These are phyloP conservation scores for Rhyacophila brunnea DNA, from an alignment of 1,140 invertebrate genomes.

Conservation along the genomic window DNA sequence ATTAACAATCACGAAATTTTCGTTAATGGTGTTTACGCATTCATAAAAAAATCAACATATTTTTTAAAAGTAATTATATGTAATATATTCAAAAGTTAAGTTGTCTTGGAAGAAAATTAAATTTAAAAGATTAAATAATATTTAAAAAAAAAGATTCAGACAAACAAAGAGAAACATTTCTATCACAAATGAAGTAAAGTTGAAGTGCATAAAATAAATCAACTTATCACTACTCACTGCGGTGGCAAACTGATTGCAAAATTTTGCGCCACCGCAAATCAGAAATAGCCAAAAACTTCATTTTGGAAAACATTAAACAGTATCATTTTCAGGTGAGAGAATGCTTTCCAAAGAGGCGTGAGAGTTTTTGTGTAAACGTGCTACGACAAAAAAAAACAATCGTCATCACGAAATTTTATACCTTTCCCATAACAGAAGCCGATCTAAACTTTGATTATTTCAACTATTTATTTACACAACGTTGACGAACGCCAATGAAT, in stretches of 20 bases:
- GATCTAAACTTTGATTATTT: constrained; percentile 12
- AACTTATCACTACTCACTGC: too few relatives aligned
- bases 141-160: too few relatives aligned
- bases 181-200: too few relatives aligned
- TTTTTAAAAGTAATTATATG: too few relatives aligned
- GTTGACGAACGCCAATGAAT: constrained; percentile 31
- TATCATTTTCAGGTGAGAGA: too few relatives aligned
- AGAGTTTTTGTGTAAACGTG: background rate
- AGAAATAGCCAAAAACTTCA: background rate
- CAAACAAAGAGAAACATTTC: too few relatives aligned
- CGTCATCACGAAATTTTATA: constrained; percentile 31
- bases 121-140: too few relatives aligned
- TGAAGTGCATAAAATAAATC: background rate
- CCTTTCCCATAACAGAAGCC: constrained; percentile 33
- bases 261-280: background rate
- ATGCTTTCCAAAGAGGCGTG: background rate
- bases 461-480: constrained; percentile 30
- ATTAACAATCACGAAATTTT: too few relatives aligned
- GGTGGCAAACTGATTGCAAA: background rate
- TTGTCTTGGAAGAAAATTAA: too few relatives aligned
- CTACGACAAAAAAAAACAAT: background rate
- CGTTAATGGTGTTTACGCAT: too few relatives aligned
- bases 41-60: too few relatives aligned
- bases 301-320: background rate
- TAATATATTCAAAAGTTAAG: too few relatives aligned